These are phyloP conservation scores for Varanus salvator DNA, from an alignment of 2,113 vertebrate species.

Conservation along the genomic window DNA sequence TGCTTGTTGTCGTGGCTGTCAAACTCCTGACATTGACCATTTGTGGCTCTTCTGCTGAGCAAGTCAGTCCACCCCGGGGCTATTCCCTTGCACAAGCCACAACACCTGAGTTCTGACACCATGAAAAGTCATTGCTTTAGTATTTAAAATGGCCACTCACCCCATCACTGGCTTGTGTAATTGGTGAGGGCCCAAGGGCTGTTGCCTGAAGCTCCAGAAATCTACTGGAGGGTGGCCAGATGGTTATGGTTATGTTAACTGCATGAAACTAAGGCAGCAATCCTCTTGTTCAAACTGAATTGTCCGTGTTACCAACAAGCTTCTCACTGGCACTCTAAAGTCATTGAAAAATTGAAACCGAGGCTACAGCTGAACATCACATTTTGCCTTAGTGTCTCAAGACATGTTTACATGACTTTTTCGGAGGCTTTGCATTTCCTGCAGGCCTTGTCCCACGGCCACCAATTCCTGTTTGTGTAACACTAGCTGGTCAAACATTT, in stretches of 20 bases:
- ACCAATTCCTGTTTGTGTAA: background rate
- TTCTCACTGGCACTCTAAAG: background rate
- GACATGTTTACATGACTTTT: background rate
- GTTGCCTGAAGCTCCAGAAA: background rate
- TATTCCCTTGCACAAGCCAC: background rate
- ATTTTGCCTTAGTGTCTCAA: background rate
- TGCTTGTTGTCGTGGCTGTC: no score
- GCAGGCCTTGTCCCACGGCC: no score
- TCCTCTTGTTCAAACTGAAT: background rate
- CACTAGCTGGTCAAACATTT: background rate
- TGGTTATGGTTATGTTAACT: background rate
- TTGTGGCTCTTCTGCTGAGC: no score
- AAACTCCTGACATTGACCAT: no score
- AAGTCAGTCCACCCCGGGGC: no score
- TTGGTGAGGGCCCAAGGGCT: background rate
- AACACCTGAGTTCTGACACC: background rate
- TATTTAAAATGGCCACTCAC: no score
- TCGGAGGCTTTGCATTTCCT: background rate
- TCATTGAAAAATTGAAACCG: background rate
- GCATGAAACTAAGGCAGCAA: background rate
- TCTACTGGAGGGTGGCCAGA: background rate
- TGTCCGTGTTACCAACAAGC: background rate
- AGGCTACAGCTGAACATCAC: background rate
- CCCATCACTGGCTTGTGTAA: no score
- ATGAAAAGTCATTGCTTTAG: no score